A percentile compares a stretch with the other conserved stretches of the same genome.
These are phyloP conservation scores for Sarcoramphus papa DNA, from an alignment of 2,797 vertebrate species.

Conservation along the genomic window DNA sequence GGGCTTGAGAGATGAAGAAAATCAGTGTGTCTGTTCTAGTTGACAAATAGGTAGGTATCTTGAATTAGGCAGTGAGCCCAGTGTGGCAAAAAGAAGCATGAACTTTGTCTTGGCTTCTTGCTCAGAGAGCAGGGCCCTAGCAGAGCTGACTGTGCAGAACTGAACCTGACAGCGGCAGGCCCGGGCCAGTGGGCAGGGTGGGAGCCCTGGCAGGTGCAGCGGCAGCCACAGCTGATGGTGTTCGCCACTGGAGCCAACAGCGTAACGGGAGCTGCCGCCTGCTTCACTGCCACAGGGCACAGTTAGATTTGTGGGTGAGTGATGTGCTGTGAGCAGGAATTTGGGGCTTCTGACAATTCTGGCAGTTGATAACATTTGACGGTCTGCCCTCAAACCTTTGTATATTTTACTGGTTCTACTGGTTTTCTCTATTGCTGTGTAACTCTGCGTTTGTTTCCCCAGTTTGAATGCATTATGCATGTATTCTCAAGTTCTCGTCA, in stretches of 20 bases:
- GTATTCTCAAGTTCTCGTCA: neutral
- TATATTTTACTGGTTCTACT: neutral
- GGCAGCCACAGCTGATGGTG: neutral
- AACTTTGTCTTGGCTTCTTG: neutral
- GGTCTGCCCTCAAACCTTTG: neutral
- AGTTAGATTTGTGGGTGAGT: neutral
- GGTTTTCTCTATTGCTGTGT: neutral
- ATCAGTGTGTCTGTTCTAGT: neutral
- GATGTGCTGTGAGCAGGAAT: neutral
- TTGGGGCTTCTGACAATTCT: neutral
- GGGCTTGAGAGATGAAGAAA: neutral
- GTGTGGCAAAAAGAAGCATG: neutral
- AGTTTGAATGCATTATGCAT: neutral
- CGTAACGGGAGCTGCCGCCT: fast-evolving
- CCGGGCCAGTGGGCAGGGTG: neutral
- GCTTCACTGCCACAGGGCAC: neutral
- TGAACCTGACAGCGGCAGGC: neutral
- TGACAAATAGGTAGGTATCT: neutral
- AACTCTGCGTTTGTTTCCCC: neutral
- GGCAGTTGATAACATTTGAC: neutral
- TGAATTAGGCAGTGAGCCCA: neutral
- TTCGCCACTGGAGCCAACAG: neutral
- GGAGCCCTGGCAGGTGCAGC: neutral
- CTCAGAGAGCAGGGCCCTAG: neutral
- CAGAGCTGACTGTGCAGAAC: neutral